These are phyloP conservation scores for Pediacus dermestoides DNA, from an alignment of 2,888 invertebrate genomes.

Conservation along the genomic window DNA sequence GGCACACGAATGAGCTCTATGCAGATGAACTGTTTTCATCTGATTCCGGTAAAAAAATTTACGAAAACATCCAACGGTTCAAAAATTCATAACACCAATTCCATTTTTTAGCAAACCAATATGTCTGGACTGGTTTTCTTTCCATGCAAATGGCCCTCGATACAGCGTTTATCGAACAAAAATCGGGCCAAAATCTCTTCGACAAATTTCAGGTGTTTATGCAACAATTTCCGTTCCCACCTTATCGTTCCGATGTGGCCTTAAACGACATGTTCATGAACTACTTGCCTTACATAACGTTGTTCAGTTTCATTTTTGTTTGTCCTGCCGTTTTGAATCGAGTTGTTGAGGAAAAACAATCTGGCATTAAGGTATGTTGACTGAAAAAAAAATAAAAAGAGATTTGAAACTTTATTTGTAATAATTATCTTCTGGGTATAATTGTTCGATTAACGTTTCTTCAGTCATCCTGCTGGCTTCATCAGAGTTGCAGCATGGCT, in stretches of 20 bases:
- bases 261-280: conserved; percentile 38
- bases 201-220: conserved; percentile 40
- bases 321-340: conserved; percentile 56
- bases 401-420: too few relatives aligned
- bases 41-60: conserved; percentile 17
- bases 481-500: too few relatives aligned
- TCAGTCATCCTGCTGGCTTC: too few relatives aligned
- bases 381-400: too few relatives aligned
- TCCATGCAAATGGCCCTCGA: conserved; percentile 61
- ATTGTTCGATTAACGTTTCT: too few relatives aligned
- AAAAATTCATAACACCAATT: too few relatives aligned
- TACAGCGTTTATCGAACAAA: conserved; percentile 52
- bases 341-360: conserved; percentile 59
- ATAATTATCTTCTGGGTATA: too few relatives aligned
- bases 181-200: conserved; percentile 14
- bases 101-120: conserved; percentile 14
- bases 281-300: conserved; percentile 46
- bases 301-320: conserved; percentile 52
- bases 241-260: conserved; percentile 41
- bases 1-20: conserved; percentile 34
- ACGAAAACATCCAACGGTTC: too few relatives aligned
- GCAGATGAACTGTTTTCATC: conserved; percentile 13
- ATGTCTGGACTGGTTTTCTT: conserved; percentile 52
- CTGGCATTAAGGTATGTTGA: conserved; percentile 55
- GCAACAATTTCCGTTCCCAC: conserved; percentile 59